These are phyloP conservation scores for Apoda limacodes DNA, from an alignment of 2,888 invertebrate species.

Conservation along the genomic window DNA sequence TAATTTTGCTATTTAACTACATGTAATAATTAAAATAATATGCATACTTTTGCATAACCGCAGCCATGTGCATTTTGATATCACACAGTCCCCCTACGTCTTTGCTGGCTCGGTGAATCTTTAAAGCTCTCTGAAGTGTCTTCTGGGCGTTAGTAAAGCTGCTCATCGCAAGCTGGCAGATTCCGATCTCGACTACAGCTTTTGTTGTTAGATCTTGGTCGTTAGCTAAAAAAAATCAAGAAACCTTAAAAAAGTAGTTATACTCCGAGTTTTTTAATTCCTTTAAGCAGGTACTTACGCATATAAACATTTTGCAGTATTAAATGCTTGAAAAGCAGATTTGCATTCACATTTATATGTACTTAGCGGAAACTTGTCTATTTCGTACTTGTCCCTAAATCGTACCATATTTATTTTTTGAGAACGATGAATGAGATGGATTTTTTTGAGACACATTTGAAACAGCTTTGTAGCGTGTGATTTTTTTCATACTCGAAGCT, in stretches of 20 bases:
- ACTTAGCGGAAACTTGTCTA: no score
- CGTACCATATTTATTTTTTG: no score
- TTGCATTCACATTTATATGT: no score
- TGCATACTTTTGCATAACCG: constrained; percentile 61
- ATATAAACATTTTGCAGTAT: no score
- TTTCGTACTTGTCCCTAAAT: no score
- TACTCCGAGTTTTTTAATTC: not conserved
- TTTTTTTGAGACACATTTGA: no score
- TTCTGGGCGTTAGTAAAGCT: constrained; percentile 58
- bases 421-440: no score
- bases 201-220: constrained; percentile 54
- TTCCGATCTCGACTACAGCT: constrained; percentile 64
- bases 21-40: not conserved
- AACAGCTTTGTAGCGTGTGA: no score
- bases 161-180: constrained; percentile 58
- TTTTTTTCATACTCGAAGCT: no score
- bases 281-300: no score
- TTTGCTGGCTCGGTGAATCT: constrained; percentile 39
- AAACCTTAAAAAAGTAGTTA: not conserved
- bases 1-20: no score
- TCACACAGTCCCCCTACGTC: constrained; percentile 60
- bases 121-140: constrained; percentile 57
- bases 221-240: constrained; percentile 37
- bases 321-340: no score
- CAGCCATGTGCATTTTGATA: constrained; percentile 61